Evolutionary conservation across 2,797 vertebrate species (phyloP).

Genomic region (Rhinichthys osculus): DNA sequence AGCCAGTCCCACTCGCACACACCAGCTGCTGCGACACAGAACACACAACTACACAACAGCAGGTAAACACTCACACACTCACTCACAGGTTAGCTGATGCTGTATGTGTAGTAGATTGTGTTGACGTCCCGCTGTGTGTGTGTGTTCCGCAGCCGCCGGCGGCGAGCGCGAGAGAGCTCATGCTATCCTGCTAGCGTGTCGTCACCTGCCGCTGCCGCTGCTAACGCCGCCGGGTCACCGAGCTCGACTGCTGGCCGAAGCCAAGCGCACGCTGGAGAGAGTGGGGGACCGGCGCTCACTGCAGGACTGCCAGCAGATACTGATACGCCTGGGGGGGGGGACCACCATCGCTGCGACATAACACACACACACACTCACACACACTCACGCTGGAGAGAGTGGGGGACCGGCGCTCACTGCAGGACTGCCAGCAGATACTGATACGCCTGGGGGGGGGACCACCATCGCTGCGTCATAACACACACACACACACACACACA

Average conservation of each 20-base stretch:
- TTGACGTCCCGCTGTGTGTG: not conserved
- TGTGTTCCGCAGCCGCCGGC: constrained; percentile 64
- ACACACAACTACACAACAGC: constrained; percentile 70
- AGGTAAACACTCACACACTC: constrained; percentile 61
- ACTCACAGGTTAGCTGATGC: not conserved
- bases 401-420: constrained; percentile 82
- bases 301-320: constrained; percentile 95
- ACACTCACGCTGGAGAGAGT: constrained; percentile 88
- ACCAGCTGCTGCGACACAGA: constrained; percentile 91
- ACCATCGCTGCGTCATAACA: constrained; percentile 83
- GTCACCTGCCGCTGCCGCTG: constrained; percentile 94
- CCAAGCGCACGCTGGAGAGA: constrained; percentile 94
- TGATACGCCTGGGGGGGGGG: constrained; percentile 91
- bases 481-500: not conserved
- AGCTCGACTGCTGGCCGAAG: constrained; percentile 91
- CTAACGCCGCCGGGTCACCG: constrained; percentile 92
- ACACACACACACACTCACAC: constrained; percentile 26
- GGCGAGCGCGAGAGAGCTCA: constrained; percentile 94
- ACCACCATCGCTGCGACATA: constrained; percentile 90
- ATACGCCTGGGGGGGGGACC: constrained; percentile 74
- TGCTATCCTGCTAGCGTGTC: constrained; percentile 93
- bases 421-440: constrained; percentile 93
- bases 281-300: constrained; percentile 93
- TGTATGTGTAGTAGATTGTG: not conserved
- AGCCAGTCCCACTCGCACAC: constrained; percentile 96